phyloP scores from a whole-genome alignment of 2,888 invertebrate genomes.

The Alloscopus bannaensis region DNA sequence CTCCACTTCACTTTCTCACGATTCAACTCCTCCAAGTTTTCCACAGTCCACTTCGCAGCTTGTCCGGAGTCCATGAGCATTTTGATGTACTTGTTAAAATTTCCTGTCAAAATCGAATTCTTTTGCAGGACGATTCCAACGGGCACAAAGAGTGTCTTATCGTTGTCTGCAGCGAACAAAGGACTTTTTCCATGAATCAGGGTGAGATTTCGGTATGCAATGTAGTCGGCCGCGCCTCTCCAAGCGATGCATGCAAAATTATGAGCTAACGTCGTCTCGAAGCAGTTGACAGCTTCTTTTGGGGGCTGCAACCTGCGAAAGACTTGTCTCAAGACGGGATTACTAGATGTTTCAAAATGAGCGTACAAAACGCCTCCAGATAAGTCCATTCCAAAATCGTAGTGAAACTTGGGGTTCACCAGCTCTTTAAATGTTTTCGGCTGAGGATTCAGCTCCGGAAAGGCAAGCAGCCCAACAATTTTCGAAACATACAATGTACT shows the following conservation, averaged over 20 bases:
- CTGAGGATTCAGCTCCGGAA: conserved; percentile 15
- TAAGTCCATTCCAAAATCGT: conserved; percentile 30
- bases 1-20: conserved; percentile 22
- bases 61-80: conserved; percentile 45
- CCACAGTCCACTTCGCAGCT: conserved; percentile 32
- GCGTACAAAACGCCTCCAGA: conserved; percentile 29
- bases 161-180: conserved; percentile 25
- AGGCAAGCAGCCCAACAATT: conserved; percentile 45
- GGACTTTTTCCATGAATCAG: conserved; percentile 32
- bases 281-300: conserved; percentile 15
- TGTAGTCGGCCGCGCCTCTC: conserved; percentile 12
- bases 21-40: conserved; percentile 22
- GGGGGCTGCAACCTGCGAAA: conserved; percentile 9
- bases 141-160: conserved; percentile 23
- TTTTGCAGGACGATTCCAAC: conserved; percentile 25
- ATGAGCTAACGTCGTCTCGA: background rate
- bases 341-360: conserved; percentile 36
- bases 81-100: conserved; percentile 20
- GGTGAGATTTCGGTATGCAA: conserved; percentile 17
- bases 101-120: conserved; percentile 23
- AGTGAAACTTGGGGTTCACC: conserved; percentile 14
- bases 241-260: conserved; percentile 32
- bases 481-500: conserved; percentile 42
- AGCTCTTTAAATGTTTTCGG: conserved; percentile 51
- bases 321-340: conserved; percentile 13